These are phyloP conservation scores for Peromyscus californicus DNA, from an alignment of 2,113 vertebrate species.

Conservation along the genomic window DNA sequence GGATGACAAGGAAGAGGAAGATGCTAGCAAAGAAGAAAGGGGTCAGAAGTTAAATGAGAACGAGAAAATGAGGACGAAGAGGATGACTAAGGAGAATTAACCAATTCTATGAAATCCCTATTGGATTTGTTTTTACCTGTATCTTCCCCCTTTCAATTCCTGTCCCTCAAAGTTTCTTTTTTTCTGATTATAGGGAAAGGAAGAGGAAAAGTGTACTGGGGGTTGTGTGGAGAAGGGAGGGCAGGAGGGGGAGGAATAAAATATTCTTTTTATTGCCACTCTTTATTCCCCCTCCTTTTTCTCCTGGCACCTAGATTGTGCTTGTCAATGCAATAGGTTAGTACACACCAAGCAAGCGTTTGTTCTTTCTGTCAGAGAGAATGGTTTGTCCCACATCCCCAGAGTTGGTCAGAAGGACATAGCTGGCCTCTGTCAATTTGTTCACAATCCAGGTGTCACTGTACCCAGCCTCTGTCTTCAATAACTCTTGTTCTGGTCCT, in stretches of 20 bases:
- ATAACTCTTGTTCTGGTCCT: constrained; percentile 52
- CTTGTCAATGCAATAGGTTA: constrained; percentile 80
- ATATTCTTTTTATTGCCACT: constrained; percentile 90
- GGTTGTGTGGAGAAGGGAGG: constrained; percentile 85
- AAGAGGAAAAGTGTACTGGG: constrained; percentile 88
- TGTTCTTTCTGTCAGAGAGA: constrained; percentile 75
- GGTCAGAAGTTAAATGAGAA: constrained; percentile 97
- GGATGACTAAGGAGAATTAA: constrained; percentile 91
- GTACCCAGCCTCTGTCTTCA: not conserved
- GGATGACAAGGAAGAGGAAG: constrained; percentile 92
- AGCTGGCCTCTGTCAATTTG: constrained; percentile 47
- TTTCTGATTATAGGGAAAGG: constrained; percentile 91
- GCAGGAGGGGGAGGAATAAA: constrained; percentile 84
- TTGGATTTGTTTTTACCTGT: constrained; percentile 96
- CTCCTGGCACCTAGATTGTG: constrained; percentile 83
- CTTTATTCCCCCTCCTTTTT: constrained; percentile 76
- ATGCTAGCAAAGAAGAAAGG: constrained; percentile 89
- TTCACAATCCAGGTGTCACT: constrained; percentile 28
- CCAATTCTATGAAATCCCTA: constrained; percentile 88
- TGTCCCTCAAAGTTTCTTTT: constrained; percentile 77
- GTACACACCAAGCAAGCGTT: constrained; percentile 80
- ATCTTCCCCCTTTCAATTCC: constrained; percentile 77
- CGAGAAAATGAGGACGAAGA: constrained; percentile 96
- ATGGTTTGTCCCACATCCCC: constrained; percentile 23
- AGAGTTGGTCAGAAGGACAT: constrained; percentile 12